Percentiles rank a stretch among this genome's conserved stretches.
phyloP scores from a whole-genome alignment of 1,140 invertebrate species.

The Phocides pigmalion region DNA sequence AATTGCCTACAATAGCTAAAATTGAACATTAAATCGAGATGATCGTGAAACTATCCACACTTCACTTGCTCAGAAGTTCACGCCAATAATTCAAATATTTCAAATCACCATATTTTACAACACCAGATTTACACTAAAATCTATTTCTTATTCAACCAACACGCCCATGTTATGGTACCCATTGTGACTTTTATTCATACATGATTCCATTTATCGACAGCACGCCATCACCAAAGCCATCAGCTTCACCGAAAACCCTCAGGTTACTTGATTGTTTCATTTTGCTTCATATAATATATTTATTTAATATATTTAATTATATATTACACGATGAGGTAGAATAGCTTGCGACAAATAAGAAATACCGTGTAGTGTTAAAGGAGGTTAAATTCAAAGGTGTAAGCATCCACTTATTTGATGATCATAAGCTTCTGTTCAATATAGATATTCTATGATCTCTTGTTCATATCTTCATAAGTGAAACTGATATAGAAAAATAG shows the following conservation, averaged over 20 bases:
- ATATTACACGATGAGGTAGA: conserved; percentile 23
- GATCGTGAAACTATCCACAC: no score
- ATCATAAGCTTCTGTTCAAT: conserved; percentile 14
- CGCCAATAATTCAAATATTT: not conserved
- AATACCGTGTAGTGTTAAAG: not conserved
- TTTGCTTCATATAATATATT: conserved; percentile 48
- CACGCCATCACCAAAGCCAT: conserved; percentile 82
- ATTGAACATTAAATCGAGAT: no score
- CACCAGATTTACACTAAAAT: conserved; percentile 17
- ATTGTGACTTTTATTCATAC: conserved; percentile 56
- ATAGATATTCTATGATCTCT: no score
- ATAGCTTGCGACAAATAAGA: not conserved
- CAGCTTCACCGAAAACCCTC: conserved; percentile 82
- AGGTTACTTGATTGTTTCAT: conserved; percentile 70
- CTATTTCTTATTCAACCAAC: conserved; percentile 8
- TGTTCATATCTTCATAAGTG: not conserved
- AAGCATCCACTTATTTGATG: not conserved
- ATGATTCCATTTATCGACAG: conserved; percentile 79
- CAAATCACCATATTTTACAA: conserved; percentile 10
- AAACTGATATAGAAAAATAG: conserved; percentile 14
- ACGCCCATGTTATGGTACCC: conserved; percentile 28
- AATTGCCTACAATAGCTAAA: no score
- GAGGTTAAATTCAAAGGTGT: not conserved
- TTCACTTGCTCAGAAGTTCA: not conserved
- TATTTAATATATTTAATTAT: conserved; percentile 1